phyloP scores from a whole-genome alignment of 2,113 vertebrate species.

The Dipodomys spectabilis region DNA sequence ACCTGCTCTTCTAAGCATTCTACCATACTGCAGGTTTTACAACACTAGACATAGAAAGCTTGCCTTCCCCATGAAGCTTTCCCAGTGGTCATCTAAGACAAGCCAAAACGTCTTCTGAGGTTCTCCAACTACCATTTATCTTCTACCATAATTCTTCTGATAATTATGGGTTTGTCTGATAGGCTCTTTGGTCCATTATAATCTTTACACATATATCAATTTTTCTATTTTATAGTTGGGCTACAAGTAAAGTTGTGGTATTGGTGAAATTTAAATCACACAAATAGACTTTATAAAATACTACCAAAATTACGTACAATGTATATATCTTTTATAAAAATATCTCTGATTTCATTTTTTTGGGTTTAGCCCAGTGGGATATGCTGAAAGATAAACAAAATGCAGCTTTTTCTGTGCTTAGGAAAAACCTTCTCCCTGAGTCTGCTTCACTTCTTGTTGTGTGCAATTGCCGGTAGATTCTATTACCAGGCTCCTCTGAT shows the following conservation, averaged over 20 bases:
- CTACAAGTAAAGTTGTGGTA: constrained; percentile 30
- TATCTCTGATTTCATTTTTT: constrained; percentile 21
- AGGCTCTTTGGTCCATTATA: background rate
- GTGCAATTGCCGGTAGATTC: constrained; percentile 44
- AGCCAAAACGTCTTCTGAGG: constrained; percentile 51
- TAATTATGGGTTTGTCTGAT: constrained; percentile 53
- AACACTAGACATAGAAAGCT: background rate
- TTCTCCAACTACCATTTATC: constrained; percentile 50
- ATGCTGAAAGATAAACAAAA: constrained; percentile 56
- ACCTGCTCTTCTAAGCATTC: too few species aligned
- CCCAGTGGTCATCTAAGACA: background rate
- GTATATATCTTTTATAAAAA: background rate
- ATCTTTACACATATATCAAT: constrained; percentile 44
- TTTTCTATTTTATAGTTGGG: constrained; percentile 50
- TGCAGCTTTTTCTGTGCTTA: constrained; percentile 63
- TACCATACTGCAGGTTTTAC: background rate
- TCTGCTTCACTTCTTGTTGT: constrained; percentile 66
- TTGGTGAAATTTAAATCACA: constrained; percentile 8
- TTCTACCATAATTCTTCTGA: constrained; percentile 44
- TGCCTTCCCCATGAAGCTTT: constrained; percentile 7
- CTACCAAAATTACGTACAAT: constrained; percentile 34
- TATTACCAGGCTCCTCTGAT: constrained; percentile 30
- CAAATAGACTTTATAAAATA: background rate
- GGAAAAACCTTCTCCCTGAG: constrained; percentile 53
- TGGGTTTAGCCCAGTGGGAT: constrained; percentile 55